Evolutionary conservation across 2,888 invertebrate genomes (phyloP), one percentile per base, ranked within the genome.

Genomic region (Adineta ricciae): DNA sequence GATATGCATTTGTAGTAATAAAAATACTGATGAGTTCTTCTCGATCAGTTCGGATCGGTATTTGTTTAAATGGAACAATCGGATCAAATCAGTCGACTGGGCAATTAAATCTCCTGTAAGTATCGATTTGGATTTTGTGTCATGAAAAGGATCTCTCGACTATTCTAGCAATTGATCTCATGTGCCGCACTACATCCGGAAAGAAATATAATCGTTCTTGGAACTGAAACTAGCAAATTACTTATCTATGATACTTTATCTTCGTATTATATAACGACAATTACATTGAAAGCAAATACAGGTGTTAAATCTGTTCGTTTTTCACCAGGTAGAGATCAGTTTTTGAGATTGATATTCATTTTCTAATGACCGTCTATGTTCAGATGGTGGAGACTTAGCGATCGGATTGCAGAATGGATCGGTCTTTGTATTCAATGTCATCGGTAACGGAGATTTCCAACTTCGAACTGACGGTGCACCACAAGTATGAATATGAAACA

Each of bases 11-110:
- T 78, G 78, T 41, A n/a, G 24, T n/a, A 41, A n/a, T 41, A n/a
- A n/a, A 2, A 78, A n/a, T 78, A 41, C 78, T 11, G 41, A 78
- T 78, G 8, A 7, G 14, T 78, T 78, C 24, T 78, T 78, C 41
- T 78, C 41, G 4, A 41, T 41, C 14, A 78, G 78, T 78, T 38
- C 41, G 21, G 78, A 78, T 78, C 78, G 78, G n/a, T 21, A 78
- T 38, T n/a, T 78, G 41, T 78, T 41, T 78, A 78, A 78, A 78
- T 78, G 78, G 78, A 78, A 78, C 41, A 78, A n/a, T 78, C 9
- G 9, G 41, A 41, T 14, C 7, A 38, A 9, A 41, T 41, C 41
- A n/a, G n/a, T 78, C n/a, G 78, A 78, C 38, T 78, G 78, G 78
- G 5, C 78, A 24, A 41, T 41, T 38, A 38, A 24, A n/a, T 78